Conservation (phyloP, 1,140 invertebrate genomes). For the Diploscapter pachys region DNA sequence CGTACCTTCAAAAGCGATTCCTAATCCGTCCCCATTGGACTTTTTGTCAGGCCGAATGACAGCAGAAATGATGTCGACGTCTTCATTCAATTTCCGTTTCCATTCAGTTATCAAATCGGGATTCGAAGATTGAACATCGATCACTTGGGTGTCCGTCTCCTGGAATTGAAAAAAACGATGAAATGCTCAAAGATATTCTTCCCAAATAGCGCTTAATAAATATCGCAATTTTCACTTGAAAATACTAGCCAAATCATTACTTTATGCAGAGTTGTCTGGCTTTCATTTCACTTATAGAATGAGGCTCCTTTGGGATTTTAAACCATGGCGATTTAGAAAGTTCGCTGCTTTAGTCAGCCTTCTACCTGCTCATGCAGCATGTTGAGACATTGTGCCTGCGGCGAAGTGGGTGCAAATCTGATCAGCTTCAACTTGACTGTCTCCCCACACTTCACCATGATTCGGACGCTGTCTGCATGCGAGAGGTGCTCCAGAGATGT, state of each 20-base stretch:
- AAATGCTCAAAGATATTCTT: not conserved
- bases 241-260: too few relatives aligned
- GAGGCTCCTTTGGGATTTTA: too few relatives aligned
- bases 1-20: conserved; percentile 81
- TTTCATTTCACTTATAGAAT: too few relatives aligned
- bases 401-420: conserved; percentile 49
- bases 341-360: too few relatives aligned
- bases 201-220: too few relatives aligned
- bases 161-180: conserved; percentile 19
- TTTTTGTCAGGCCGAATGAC: conserved; percentile 48
- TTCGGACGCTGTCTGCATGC: conserved; percentile 54
- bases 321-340: too few relatives aligned
- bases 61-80: conserved; percentile 48
- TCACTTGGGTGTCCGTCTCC: conserved; percentile 49
- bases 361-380: conserved; percentile 56
- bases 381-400: conserved; percentile 53
- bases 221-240: too few relatives aligned
- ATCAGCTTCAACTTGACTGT: conserved; percentile 50
- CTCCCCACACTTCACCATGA: conserved; percentile 50
- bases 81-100: conserved; percentile 44
- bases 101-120: conserved; percentile 47
- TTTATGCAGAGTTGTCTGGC: too few relatives aligned
- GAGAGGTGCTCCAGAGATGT: conserved; percentile 46
- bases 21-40: conserved; percentile 71
- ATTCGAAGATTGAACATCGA: conserved; percentile 43